phyloP scores from a whole-genome alignment of 2,888 invertebrate species.

The Scrobipalpa atriplicella region DNA sequence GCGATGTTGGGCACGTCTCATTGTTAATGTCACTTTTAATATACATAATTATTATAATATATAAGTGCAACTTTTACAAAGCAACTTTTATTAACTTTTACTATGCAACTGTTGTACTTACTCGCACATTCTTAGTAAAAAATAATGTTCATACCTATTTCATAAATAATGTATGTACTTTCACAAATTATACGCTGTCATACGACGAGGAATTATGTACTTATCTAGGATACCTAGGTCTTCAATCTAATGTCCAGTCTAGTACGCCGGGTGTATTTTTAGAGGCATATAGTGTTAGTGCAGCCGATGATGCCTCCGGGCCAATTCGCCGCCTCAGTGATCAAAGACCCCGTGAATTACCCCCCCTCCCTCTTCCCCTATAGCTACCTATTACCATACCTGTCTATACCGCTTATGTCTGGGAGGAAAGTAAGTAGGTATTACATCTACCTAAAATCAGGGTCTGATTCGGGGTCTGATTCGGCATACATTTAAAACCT shows the following conservation, averaged over 20 bases:
- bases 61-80: too few species aligned
- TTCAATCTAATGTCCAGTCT: neutral
- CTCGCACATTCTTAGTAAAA: too few species aligned
- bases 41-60: too few species aligned
- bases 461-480: neutral
- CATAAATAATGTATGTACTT: too few species aligned
- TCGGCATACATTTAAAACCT: too few species aligned
- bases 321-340: slow-evolving; percentile 71
- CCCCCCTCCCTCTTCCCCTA: neutral
- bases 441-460: neutral
- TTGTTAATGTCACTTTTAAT: too few species aligned
- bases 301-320: slow-evolving; percentile 47
- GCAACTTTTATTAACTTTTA: too few species aligned
- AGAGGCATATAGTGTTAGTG: slow-evolving; percentile 53
- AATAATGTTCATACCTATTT: too few species aligned
- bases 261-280: slow-evolving; percentile 23
- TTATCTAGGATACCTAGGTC: neutral
- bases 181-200: too few species aligned
- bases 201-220: too few species aligned
- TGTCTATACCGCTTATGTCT: neutral
- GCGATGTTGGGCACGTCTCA: too few species aligned
- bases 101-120: too few species aligned
- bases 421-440: neutral
- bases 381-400: neutral
- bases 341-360: slow-evolving; percentile 59